phyloP scores from a whole-genome alignment of 2,797 vertebrate genomes.

The Anomalospiza imberbis region DNA sequence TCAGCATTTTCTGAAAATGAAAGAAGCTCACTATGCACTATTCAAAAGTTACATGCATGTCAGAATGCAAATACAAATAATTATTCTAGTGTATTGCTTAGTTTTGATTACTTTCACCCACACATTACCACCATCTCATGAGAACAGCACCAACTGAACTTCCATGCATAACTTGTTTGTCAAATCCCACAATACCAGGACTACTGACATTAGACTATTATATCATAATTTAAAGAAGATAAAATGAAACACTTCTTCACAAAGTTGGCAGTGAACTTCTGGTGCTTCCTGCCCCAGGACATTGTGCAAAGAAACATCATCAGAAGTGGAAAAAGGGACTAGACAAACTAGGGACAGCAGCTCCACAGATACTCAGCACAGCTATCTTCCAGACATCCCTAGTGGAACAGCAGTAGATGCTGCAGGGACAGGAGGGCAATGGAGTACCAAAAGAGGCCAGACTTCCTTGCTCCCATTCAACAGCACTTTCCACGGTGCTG shows the following conservation, averaged over 20 bases:
- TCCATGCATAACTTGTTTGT: background rate
- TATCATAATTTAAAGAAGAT: background rate
- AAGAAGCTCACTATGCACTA: background rate
- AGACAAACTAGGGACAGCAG: background rate
- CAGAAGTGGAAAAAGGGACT: background rate
- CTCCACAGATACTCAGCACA: background rate
- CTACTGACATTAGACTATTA: background rate
- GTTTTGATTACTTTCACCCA: background rate
- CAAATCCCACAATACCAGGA: background rate
- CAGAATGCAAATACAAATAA: background rate
- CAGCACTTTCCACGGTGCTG: background rate
- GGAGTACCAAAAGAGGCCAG: background rate
- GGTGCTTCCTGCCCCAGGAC: background rate
- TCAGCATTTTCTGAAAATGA: background rate
- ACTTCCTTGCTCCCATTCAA: background rate
- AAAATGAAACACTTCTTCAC: background rate
- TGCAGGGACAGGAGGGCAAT: background rate
- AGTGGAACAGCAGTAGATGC: background rate
- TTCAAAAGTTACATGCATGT: background rate
- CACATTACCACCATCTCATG: background rate
- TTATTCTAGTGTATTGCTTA: background rate
- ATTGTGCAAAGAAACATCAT: background rate
- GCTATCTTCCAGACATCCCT: background rate
- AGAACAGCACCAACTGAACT: background rate
- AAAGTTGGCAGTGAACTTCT: background rate